A percentile compares a stretch with the other conserved stretches of the same genome.
These are phyloP conservation scores for Eutolmus rufibarbis DNA, from an alignment of 2,888 invertebrate genomes.

Conservation along the genomic window DNA sequence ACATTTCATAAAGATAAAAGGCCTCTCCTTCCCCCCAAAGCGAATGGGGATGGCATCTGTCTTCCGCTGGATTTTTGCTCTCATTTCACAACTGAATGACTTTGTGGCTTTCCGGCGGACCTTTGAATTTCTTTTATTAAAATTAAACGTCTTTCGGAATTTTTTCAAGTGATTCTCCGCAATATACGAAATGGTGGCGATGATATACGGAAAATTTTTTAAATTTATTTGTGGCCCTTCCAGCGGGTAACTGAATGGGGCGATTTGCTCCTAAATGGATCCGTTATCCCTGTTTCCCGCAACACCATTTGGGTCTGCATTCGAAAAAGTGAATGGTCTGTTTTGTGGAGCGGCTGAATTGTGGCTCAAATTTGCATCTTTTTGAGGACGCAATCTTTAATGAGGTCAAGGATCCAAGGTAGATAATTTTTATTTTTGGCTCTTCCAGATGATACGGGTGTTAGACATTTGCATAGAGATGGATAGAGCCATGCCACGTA, in stretches of 20 bases:
- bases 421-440: no score
- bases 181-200: neutral
- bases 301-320: neutral
- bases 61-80: slow-evolving; percentile 30
- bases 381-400: neutral
- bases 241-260: neutral
- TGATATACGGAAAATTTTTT: neutral
- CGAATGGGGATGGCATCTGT: slow-evolving; percentile 16
- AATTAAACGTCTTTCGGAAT: slow-evolving; percentile 20
- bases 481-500: no score
- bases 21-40: neutral
- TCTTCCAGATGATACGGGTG: no score
- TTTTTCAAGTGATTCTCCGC: neutral
- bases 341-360: neutral
- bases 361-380: neutral
- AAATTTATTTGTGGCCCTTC: neutral
- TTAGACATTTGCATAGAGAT: no score
- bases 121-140: slow-evolving; percentile 26
- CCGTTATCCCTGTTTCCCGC: neutral
- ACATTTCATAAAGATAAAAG: slow-evolving; percentile 37
- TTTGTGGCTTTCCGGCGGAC: slow-evolving; percentile 16
- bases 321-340: neutral
- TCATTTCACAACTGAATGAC: slow-evolving; percentile 30
- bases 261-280: neutral
- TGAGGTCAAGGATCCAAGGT: no score